Evolutionary conservation across 2,113 vertebrate species (phyloP).

Genomic region (Apeltes quadracus): DNA sequence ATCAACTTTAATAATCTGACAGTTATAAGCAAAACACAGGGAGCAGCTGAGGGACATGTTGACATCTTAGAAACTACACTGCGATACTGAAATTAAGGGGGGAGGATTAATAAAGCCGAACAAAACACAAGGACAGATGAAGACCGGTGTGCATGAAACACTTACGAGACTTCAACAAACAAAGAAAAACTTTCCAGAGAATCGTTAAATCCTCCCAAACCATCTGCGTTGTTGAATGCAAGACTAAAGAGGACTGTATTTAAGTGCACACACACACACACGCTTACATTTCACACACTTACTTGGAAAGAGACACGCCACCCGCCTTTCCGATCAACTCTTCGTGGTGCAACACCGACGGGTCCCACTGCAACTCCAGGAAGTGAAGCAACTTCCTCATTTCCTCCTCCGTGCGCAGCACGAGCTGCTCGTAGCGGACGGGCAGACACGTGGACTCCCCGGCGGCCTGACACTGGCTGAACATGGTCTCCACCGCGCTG

Average conservation of each 20-base stretch:
- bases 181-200: not conserved
- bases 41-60: not conserved
- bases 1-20: not conserved
- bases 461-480: conserved; percentile 88
- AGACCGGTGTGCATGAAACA: not conserved
- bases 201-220: not conserved
- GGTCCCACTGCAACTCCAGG: conserved; percentile 89
- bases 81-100: not conserved
- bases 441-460: conserved; percentile 82
- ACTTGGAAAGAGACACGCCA: conserved; percentile 94
- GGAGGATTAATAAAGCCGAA: not conserved
- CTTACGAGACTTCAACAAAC: not conserved
- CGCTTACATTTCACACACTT: conserved; percentile 68
- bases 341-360: conserved; percentile 90
- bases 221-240: not conserved
- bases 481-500: conserved; percentile 92
- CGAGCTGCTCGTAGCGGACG: conserved; percentile 90
- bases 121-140: not conserved
- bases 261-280: not conserved
- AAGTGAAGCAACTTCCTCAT: conserved; percentile 91
- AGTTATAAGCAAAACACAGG: not conserved
- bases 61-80: not conserved
- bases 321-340: conserved; percentile 94
- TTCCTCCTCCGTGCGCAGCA: conserved; percentile 87
- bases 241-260: no score